Base-by-base conservation (phyloP, 2,113 vertebrate species). In the Micromys minutus region DNA sequence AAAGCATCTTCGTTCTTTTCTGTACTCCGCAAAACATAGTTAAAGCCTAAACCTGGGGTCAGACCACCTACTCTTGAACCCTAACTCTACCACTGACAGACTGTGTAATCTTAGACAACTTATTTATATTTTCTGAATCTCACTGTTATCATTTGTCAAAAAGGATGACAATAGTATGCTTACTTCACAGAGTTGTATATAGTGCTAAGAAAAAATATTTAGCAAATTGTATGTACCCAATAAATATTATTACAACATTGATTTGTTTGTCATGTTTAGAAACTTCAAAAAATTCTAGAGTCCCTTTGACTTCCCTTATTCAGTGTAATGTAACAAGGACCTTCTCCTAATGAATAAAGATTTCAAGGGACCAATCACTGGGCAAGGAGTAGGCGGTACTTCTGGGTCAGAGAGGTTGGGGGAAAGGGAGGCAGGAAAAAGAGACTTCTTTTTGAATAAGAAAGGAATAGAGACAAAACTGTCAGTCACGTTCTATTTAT, bases 231-330 rank as follows among this genome's bases (percentile, higher is more conserved):
- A 84, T 85, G 5, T 93, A 72, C 52, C 90, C 26, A 42, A 15
- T 65, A 80, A 71, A 80, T 90, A 42, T 84, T 67, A 92, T 88
- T 71, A 93, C 67, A 89, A 45, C 45, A 71, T 96, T 83, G 79
- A 76, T 84, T 96, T 95, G n/a, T 91, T 96, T 81, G 77, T 39
- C 22, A 93, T 63, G 7, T 95, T 90, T 71, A 94, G n/a, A 17
- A 71, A 93, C 77, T 71, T 72, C 39, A 39, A 86, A 57, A 69
- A 96, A 79, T 87, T 80, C 26, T 65, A 45, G 71, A 22, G 19
- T 93, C 36, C 85, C 47, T 47, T 93, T 94, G n/a, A 59, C 19
- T 91, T 91, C 94, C n/a, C 69, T 95, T 19, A 19, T 93, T 89
- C 69, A 75, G 24, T 87, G 12, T 90, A 92, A 34, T 47, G 71